Base-by-base conservation (phyloP, 2,888 invertebrate species). In the Drosophila borborema region DNA sequence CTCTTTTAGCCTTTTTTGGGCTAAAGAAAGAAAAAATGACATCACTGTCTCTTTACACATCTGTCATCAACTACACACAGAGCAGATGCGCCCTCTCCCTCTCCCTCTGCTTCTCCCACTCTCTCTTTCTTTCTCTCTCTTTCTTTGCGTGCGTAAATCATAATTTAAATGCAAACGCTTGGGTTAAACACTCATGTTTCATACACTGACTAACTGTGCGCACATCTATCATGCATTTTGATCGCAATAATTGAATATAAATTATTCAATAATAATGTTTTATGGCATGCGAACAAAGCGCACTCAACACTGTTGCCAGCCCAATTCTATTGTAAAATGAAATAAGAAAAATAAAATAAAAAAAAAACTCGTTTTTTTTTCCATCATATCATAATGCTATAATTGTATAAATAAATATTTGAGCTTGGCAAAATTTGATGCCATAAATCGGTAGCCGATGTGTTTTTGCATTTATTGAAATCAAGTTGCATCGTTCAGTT, bases 81-180 rank as follows among this genome's bases (percentile, higher is more conserved):
- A 46, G 28, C 59, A 45, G 61, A 58, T 55, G 7, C 20, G 3
- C 31, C 10, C 10, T 23, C 1, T 2, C 7, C 16, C 4, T 4
- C 48, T 28, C 3, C 1, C n/a, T n/a, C n/a, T n/a, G n/a, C n/a
- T n/a, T n/a, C n/a, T n/a, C n/a, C n/a, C n/a, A n/a, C n/a, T n/a
- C n/a, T n/a, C n/a, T n/a, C n/a, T n/a, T n/a, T n/a, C n/a, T n/a
- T n/a, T n/a, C n/a, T n/a, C n/a, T n/a, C n/a, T n/a, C n/a, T n/a
- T n/a, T n/a, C n/a, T n/a, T n/a, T 23, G n/a, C 38, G 18, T 46
- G 64, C 43, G 51, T 59, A 80, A 77, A 66, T 66, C 77, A 80
- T 71, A 80, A 70, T 64, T 80, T 75, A 63, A 77, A 70, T 76
- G 64, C 54, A 40, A 54, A 58, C 51, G 20, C 18, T 45, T 46